Evolutionary conservation across 2,888 invertebrate genomes (phyloP), one percentile per base, ranked within the genome.

Genomic region (Geotrupes spiniger): DNA sequence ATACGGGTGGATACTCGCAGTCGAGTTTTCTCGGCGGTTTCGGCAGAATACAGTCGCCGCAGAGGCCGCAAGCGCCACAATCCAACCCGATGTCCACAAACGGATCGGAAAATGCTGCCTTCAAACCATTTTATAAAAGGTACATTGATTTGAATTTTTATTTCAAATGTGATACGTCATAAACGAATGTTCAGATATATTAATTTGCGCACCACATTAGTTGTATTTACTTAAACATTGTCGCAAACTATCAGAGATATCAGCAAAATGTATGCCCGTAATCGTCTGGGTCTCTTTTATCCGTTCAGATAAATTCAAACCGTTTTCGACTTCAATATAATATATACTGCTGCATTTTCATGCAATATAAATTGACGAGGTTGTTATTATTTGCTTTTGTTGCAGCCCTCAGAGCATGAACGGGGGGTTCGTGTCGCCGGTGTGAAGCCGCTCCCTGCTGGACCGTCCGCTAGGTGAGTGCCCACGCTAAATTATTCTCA

Each of bases 51-150:
- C 74, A 74, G 55, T 71, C 72, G 44, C 69, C 72, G 47, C 72
- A 73, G 54, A 64, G 73, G 61, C 68, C 69, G 47, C 65, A 62
- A 56, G 76, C 76, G 49, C 76, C 76, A 45, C 71, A 71, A 51
- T 74, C 75, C 52, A 68, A 70, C 44, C 69, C 70, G 51, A 56
- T 59, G 57, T 47, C 17, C 3, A 39, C 44, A 17, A 47, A 44
- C 15, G 31, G 41, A 29, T 44, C 51, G 33, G 48, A 47, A 53
- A 58, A 74, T 59, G 82, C 89, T 44, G 89, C 89, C 66, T 92
- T 92, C 75, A 91, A 91, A 75, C 91, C 91, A 56, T 89, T 91
- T 74, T 91, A 91, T 74, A 92, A 92, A 79, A 90, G 90, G 92
- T 92, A 72, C 78, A 76, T 75, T 51, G 4, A 21, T n/a, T n/a